phyloP scores from a whole-genome alignment of 2,888 invertebrate genomes.

The Dicycla oo region DNA sequence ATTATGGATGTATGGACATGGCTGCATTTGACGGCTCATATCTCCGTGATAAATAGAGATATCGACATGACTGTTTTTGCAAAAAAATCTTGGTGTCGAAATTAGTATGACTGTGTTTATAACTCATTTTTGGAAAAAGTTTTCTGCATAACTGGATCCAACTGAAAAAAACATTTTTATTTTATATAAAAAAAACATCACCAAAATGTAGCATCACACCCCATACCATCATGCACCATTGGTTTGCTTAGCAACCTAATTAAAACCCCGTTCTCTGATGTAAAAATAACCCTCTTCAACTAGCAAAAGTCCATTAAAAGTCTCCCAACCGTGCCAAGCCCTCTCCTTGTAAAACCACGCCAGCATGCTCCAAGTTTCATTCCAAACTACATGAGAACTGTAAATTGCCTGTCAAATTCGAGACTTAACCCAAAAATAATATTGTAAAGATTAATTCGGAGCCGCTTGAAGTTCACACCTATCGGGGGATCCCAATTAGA shows the following conservation, averaged over 20 bases:
- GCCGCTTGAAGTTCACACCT: slow-evolving; percentile 73
- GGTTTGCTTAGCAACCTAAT: neutral
- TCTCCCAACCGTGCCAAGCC: neutral
- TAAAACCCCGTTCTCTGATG: neutral
- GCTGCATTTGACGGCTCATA: no score
- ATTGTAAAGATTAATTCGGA: slow-evolving; percentile 59
- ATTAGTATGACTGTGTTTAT: no score
- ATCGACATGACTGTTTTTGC: no score
- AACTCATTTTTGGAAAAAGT: no score
- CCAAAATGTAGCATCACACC: neutral
- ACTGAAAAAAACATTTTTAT: no score
- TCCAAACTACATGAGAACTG: slow-evolving; percentile 41
- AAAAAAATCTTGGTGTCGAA: no score
- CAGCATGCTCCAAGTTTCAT: slow-evolving; percentile 27
- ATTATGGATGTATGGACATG: no score
- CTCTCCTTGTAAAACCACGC: slow-evolving; percentile 37
- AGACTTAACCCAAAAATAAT: slow-evolving; percentile 63
- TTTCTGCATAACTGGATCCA: no score
- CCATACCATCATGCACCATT: neutral
- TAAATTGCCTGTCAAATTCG: slow-evolving; percentile 71
- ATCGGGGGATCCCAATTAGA: slow-evolving; percentile 69
- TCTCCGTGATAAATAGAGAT: no score
- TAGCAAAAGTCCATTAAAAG: slow-evolving; percentile 31
- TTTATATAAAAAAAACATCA: no score
- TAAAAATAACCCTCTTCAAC: neutral